These are phyloP conservation scores for Notolabrus celidotus DNA, from an alignment of 2,797 vertebrate species.

Conservation along the genomic window DNA sequence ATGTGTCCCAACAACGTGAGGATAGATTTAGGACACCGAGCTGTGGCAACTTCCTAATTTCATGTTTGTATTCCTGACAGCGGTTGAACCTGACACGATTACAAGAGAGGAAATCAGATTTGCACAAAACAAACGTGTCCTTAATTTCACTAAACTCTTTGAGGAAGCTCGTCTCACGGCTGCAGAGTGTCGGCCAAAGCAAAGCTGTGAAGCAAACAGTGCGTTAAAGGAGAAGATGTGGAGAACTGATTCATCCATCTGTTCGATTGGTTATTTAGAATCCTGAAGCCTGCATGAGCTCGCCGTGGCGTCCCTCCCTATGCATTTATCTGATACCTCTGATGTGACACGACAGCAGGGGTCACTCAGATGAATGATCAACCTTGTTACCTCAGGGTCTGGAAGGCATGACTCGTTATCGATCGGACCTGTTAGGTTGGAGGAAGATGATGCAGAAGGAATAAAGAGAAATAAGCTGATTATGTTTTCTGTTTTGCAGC, in stretches of 20 bases:
- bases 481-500: not conserved
- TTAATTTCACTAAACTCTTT: slow-evolving; percentile 49
- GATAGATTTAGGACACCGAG: not conserved
- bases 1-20: not conserved
- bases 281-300: slow-evolving; percentile 36
- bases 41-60: slow-evolving; percentile 37
- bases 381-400: not conserved
- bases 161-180: slow-evolving; percentile 37
- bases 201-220: slow-evolving; percentile 60
- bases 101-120: slow-evolving; percentile 23
- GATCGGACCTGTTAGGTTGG: not conserved
- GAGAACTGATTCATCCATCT: slow-evolving; percentile 48
- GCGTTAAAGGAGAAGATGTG: slow-evolving; percentile 11
- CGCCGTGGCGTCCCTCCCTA: slow-evolving; percentile 1
- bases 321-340: slow-evolving; percentile 30
- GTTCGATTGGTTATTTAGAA: slow-evolving; percentile 11
- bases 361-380: slow-evolving; percentile 33
- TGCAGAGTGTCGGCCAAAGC: slow-evolving; percentile 43
- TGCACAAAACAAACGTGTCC: slow-evolving; percentile 40
- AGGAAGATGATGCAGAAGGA: not conserved
- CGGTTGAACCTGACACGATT: slow-evolving; percentile 24
- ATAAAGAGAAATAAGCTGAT: not conserved
- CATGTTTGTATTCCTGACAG: slow-evolving; percentile 39
- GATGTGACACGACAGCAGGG: not conserved
- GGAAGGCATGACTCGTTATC: not conserved